Conservation (phyloP, 2,888 invertebrate species). For the Dicyrtoma fusca region DNA sequence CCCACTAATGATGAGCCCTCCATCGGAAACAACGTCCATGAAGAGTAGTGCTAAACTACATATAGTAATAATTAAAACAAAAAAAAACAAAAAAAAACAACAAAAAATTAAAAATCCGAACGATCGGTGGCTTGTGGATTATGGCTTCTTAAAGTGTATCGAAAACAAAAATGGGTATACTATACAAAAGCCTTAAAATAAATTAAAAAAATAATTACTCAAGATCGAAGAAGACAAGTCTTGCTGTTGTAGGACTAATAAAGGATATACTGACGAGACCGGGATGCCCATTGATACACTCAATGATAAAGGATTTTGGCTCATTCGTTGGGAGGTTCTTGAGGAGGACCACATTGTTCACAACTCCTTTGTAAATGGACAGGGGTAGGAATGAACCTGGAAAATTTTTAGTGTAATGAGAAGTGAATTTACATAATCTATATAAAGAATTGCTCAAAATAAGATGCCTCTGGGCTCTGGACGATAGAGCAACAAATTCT, state of each 20-base stretch:
- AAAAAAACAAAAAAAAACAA: too few species aligned
- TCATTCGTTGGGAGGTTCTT: constrained; percentile 50
- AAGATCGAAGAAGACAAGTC: constrained; percentile 50
- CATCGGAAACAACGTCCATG: constrained; percentile 52
- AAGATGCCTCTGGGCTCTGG: too few species aligned
- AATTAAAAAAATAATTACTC: constrained; percentile 41
- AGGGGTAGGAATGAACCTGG: constrained; percentile 48
- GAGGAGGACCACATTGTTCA: constrained; percentile 50
- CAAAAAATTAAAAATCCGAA: not conserved
- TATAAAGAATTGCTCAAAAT: too few species aligned
- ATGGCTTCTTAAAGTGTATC: too few species aligned
- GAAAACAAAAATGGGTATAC: not conserved
- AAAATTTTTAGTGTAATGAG: too few species aligned
- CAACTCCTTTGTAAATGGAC: constrained; percentile 54
- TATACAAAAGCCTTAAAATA: not conserved
- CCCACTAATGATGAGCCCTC: constrained; percentile 46
- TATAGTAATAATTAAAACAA: too few species aligned
- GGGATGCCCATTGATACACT: constrained; percentile 47
- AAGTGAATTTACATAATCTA: too few species aligned
- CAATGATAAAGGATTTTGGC: constrained; percentile 47
- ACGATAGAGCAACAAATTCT: not conserved
- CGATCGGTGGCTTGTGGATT: too few species aligned
- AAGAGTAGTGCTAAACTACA: constrained; percentile 48
- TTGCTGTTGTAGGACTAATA: constrained; percentile 45
- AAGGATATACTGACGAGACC: constrained; percentile 47